A percentile compares a stretch with the other conserved stretches of the same genome.
phyloP scores from a whole-genome alignment of 2,888 invertebrate species.

The Lutraria lutraria region DNA sequence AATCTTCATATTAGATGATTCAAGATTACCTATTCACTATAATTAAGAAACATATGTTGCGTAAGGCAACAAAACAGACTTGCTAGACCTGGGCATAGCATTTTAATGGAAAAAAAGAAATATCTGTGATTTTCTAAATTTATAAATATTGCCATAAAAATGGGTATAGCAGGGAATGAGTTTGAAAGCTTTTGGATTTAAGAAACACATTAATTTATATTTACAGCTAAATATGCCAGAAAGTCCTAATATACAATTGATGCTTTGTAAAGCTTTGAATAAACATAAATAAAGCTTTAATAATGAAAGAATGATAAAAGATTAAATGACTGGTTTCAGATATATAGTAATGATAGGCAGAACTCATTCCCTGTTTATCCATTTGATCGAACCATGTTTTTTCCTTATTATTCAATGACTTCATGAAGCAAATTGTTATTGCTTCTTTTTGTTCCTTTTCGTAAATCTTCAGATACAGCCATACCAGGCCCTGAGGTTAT shows the following conservation, averaged over 20 bases:
- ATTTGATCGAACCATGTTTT: conserved; percentile 14
- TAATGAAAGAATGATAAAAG: no score
- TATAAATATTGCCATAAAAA: conserved; percentile 33
- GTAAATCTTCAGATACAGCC: not conserved
- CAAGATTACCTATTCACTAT: not conserved
- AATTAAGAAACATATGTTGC: not conserved
- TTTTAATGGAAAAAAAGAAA: not conserved
- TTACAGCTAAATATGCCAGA: not conserved
- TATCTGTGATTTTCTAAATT: conserved; percentile 35
- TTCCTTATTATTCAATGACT: not conserved
- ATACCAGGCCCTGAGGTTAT: not conserved
- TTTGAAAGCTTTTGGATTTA: not conserved
- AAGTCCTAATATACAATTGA: not conserved
- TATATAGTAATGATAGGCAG: no score
- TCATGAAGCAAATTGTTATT: not conserved
- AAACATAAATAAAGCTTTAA: no score
- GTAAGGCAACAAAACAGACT: not conserved
- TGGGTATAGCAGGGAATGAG: conserved; percentile 23
- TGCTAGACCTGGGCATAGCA: conserved; percentile 30
- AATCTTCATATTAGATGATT: not conserved
- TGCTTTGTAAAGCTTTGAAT: no score
- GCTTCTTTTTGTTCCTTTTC: not conserved
- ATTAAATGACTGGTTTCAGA: no score
- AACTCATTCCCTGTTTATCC: conserved; percentile 12
- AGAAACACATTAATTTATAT: not conserved